phyloP scores from a whole-genome alignment of 2,797 vertebrate genomes.

The Tapera naevia region DNA sequence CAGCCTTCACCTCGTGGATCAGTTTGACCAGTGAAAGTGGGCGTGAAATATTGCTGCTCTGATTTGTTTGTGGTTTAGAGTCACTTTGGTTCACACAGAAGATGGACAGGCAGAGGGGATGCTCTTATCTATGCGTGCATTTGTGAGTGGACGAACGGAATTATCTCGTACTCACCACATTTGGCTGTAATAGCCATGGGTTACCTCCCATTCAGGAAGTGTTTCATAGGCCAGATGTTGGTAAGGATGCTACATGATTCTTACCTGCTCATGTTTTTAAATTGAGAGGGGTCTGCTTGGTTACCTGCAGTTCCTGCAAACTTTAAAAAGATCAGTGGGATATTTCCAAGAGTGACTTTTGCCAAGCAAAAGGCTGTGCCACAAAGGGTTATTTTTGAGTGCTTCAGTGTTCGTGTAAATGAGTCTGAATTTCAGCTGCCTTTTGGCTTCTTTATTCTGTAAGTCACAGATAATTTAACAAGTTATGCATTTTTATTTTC shows the following conservation, averaged over 20 bases:
- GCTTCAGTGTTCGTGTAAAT: not conserved
- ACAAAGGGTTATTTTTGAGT: not conserved
- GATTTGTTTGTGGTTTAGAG: not conserved
- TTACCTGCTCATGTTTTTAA: not conserved
- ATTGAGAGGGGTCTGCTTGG: not conserved
- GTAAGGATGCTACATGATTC: not conserved
- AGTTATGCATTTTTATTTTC: not conserved
- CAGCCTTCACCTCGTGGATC: not conserved
- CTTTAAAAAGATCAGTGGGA: not conserved
- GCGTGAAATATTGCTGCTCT: not conserved
- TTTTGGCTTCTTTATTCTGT: not conserved
- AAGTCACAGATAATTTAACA: conserved; percentile 17
- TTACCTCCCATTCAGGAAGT: not conserved
- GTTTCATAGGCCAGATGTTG: not conserved
- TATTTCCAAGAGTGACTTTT: not conserved
- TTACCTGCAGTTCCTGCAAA: not conserved
- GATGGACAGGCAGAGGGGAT: not conserved
- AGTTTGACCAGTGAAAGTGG: not conserved
- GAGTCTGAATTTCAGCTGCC: not conserved
- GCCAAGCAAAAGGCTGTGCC: not conserved
- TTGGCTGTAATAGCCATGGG: not conserved
- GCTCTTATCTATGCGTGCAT: accelerated
- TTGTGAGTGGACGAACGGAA: not conserved
- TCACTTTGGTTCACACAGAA: not conserved
- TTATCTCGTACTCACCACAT: accelerated